These are phyloP conservation scores for Centropus unirufus DNA, from an alignment of 2,113 vertebrate genomes.

Conservation along the genomic window DNA sequence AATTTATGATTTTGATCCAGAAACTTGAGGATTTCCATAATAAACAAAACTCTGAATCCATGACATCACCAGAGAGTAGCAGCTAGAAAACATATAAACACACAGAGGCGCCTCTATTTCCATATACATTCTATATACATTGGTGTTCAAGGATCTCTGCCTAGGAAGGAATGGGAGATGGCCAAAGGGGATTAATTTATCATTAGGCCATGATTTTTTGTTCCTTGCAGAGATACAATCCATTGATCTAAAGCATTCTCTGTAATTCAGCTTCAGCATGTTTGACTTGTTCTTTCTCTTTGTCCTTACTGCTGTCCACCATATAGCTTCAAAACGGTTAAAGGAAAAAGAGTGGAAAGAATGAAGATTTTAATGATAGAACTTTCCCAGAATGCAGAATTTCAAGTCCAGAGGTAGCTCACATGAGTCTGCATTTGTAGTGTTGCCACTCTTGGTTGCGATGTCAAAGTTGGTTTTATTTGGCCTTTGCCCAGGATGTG, in stretches of 20 bases:
- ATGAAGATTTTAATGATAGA: background rate
- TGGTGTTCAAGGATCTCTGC: background rate
- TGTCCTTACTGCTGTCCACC: background rate
- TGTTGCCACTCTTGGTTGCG: background rate
- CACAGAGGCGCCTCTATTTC: rapidly evolving
- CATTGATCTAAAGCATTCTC: background rate
- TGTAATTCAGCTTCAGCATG: background rate
- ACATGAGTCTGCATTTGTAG: background rate
- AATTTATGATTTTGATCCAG: background rate
- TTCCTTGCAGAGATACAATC: background rate
- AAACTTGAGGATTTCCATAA: background rate
- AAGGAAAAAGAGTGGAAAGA: background rate
- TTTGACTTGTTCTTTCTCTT: background rate
- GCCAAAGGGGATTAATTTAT: background rate
- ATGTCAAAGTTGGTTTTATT: background rate
- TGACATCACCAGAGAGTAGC: background rate
- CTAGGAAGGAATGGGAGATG: background rate
- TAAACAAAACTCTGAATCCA: background rate
- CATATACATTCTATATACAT: background rate
- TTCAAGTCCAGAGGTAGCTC: background rate
- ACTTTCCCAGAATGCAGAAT: background rate
- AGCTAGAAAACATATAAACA: background rate
- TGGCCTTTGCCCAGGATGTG: background rate
- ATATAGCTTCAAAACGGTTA: background rate
- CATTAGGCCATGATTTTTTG: background rate